phyloP scores from a whole-genome alignment of 2,888 invertebrate genomes.

The Tricholauxania praeusta region DNA sequence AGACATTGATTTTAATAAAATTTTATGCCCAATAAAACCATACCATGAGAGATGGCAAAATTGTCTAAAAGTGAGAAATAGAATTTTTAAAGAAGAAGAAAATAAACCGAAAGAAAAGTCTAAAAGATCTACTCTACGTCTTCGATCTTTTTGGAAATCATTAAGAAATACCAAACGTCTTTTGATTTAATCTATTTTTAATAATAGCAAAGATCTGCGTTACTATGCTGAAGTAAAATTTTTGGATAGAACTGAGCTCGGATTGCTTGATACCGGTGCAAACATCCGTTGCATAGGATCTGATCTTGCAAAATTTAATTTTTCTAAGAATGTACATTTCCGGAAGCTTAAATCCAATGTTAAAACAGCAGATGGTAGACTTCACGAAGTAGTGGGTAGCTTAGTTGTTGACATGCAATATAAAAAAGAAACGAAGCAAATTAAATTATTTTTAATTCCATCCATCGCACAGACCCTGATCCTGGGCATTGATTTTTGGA shows the following conservation, averaged over 20 bases:
- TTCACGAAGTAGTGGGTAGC: no score
- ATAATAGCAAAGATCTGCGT: neutral
- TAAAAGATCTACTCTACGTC: neutral
- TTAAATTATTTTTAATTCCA: no score
- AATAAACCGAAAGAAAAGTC: neutral
- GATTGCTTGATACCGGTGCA: neutral
- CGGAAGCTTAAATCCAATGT: no score
- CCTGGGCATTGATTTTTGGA: no score
- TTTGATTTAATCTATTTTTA: no score
- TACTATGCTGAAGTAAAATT: neutral
- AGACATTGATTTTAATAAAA: no score
- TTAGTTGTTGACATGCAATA: no score
- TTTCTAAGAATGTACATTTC: neutral
- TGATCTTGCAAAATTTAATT: neutral
- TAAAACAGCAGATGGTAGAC: no score
- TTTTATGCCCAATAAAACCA: no score
- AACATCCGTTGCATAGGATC: neutral
- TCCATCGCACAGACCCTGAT: no score
- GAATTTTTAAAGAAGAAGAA: neutral
- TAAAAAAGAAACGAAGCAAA: no score
- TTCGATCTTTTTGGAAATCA: neutral
- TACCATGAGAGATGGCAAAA: neutral
- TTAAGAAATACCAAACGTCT: no score
- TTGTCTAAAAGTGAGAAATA: neutral
- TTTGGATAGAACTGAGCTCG: neutral